Base-by-base conservation (phyloP, 2,797 vertebrate genomes). In the Loriculus beryllinus region DNA sequence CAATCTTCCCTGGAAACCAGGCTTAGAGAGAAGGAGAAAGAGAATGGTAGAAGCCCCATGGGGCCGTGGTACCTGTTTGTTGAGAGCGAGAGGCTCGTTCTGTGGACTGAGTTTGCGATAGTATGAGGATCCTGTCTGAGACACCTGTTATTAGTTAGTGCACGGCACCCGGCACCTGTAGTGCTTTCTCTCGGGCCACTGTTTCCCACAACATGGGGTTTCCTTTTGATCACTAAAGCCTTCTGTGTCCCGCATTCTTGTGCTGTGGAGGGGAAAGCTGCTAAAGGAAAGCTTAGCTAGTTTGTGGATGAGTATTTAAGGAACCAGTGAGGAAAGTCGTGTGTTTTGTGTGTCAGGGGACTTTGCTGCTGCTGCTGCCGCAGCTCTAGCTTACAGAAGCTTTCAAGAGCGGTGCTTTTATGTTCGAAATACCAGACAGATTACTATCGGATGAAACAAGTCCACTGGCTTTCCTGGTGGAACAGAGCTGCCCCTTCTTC, bases 81-180 rank as follows among this genome's bases (percentile, higher is more conserved):
- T 79, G 4, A 17, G 12, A 54, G 48, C 2, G 26, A 81, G 37
- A n/a, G 47, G 35, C 31, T 83, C 10, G 2, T n/a, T 37, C 14
- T 35, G 12, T 5, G 47, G 63, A 1, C 33, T 15, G 19, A 76
- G 28, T 85, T 47, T 35, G 40, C 20, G 49, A 6, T 23, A 35
- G 29, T 15, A 1, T 31, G 31, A 2, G 45, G 67, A 48, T 72
- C 6, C 40, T 76, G 52, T n/a, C 3, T 16, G 63, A 82, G 77
- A n/a, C 94, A 96, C 91, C 86, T 94, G 95, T 91, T 89, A 82
- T 92, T 88, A 81, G 14, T 92, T 88, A 81, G 14, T 69, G 42
- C 14, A 1, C 12, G 80, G 40, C 59, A 54, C 39, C 0, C n/a
- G 4, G 76, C 82, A 92, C 90, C 90, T 88, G 70, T 64, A 42